phyloP scores from a whole-genome alignment of 2,113 vertebrate species.

The Aphyosemion australe region DNA sequence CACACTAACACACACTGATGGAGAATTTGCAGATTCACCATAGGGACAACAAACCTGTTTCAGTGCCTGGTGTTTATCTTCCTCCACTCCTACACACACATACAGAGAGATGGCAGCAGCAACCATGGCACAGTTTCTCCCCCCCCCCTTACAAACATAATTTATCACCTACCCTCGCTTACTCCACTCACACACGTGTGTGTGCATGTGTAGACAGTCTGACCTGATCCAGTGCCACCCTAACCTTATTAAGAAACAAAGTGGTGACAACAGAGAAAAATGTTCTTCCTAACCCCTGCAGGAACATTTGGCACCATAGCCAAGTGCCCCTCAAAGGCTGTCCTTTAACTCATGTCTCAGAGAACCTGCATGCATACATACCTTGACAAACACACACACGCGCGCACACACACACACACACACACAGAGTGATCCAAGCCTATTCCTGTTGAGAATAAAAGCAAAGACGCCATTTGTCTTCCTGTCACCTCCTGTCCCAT shows the following conservation, averaged over 20 bases:
- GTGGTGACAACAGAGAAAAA: constrained; percentile 56
- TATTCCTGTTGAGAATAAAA: constrained; percentile 34
- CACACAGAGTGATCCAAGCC: constrained; percentile 6
- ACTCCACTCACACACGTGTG: background rate
- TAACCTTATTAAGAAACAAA: constrained; percentile 70
- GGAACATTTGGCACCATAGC: constrained; percentile 36
- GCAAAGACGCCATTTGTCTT: constrained; percentile 31
- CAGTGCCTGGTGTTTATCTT: constrained; percentile 60
- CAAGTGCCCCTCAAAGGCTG: constrained; percentile 27
- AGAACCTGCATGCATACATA: constrained; percentile 2
- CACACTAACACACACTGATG: constrained; percentile 26
- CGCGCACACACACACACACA: constrained; percentile 7
- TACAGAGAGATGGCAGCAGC: constrained; percentile 56
- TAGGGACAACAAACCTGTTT: constrained; percentile 49
- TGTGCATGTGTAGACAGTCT: constrained; percentile 22
- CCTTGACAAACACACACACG: constrained; percentile 12
- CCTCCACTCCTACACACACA: constrained; percentile 39
- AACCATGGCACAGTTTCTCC: constrained; percentile 47
- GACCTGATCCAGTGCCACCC: constrained; percentile 57
- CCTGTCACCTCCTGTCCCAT: constrained; percentile 19
- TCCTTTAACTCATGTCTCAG: constrained; percentile 21
- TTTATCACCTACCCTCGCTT: constrained; percentile 70
- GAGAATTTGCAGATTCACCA: constrained; percentile 35
- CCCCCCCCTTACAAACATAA: constrained; percentile 61
- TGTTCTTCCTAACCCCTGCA: constrained; percentile 31